Percentiles rank a stretch among this genome's conserved stretches.
Evolutionary conservation across 1,140 invertebrate species (phyloP).

Genomic region (Chionoecetes opilio): DNA sequence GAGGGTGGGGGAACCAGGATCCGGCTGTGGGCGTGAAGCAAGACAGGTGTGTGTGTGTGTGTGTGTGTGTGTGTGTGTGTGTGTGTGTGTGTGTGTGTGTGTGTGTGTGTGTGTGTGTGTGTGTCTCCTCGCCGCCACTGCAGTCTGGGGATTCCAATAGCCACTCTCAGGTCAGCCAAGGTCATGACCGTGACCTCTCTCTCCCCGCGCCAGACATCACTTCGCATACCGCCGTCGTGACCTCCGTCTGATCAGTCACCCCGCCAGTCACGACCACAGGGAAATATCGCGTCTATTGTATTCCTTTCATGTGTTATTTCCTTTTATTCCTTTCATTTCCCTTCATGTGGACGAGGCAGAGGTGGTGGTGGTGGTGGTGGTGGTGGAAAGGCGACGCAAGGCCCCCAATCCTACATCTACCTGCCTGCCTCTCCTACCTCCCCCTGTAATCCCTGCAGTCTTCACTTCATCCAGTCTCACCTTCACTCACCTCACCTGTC

Average conservation of each 20-base stretch:
- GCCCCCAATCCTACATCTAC: neutral
- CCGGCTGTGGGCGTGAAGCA: slow-evolving; percentile 20
- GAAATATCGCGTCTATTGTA: neutral
- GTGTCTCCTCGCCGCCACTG: neutral
- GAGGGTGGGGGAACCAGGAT: neutral
- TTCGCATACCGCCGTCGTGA: neutral
- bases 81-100: no score
- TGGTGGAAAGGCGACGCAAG: neutral
- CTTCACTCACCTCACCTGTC: neutral
- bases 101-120: no score
- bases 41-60: slow-evolving; percentile 11
- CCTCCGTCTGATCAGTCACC: neutral
- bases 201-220: neutral
- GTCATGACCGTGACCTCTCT: neutral
- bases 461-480: neutral
- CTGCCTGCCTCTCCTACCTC: neutral
- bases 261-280: neutral
- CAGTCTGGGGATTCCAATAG: neutral
- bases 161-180: slow-evolving; percentile 9
- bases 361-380: neutral
- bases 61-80: no score
- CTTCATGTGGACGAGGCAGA: no score
- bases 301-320: no score
- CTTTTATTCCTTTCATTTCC: no score
- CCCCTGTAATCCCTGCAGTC: neutral